These are phyloP conservation scores for Alouatta caraya DNA, from an alignment of 2,797 vertebrate species.

Conservation along the genomic window DNA sequence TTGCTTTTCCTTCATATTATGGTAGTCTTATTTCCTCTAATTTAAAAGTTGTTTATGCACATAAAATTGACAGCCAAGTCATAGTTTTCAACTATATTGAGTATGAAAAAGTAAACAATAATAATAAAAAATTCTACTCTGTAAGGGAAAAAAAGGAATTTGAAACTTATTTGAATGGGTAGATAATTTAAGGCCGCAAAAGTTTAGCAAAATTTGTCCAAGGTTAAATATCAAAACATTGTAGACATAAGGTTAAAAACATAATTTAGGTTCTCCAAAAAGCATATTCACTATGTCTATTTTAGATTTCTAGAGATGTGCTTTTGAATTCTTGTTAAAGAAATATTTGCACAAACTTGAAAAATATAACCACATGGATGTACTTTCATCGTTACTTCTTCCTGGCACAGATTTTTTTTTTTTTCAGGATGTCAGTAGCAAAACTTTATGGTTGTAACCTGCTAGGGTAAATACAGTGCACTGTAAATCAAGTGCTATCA, in stretches of 20 bases:
- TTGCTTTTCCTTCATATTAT: background rate
- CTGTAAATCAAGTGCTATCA: conserved; percentile 35
- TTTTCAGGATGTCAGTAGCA: background rate
- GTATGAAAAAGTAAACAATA: background rate
- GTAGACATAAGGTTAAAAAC: background rate
- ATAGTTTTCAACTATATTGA: background rate
- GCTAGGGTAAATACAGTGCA: background rate
- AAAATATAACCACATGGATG: background rate
- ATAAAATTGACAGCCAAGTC: background rate
- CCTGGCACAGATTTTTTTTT: conserved; percentile 20
- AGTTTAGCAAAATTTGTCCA: background rate
- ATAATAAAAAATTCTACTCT: background rate
- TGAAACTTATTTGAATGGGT: background rate
- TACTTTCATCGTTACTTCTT: conserved; percentile 27
- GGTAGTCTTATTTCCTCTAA: background rate
- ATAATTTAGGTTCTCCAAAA: conserved; percentile 8
- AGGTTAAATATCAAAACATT: background rate
- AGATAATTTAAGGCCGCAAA: background rate
- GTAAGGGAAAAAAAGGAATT: background rate
- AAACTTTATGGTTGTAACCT: conserved; percentile 14
- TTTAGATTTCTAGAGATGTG: background rate
- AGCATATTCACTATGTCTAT: background rate
- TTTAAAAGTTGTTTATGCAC: conserved; percentile 34
- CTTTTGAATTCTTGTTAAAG: conserved; percentile 17
- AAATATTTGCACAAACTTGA: conserved; percentile 45